Base-by-base conservation (phyloP, 2,797 vertebrate genomes). In the Euthynnus affinis region DNA sequence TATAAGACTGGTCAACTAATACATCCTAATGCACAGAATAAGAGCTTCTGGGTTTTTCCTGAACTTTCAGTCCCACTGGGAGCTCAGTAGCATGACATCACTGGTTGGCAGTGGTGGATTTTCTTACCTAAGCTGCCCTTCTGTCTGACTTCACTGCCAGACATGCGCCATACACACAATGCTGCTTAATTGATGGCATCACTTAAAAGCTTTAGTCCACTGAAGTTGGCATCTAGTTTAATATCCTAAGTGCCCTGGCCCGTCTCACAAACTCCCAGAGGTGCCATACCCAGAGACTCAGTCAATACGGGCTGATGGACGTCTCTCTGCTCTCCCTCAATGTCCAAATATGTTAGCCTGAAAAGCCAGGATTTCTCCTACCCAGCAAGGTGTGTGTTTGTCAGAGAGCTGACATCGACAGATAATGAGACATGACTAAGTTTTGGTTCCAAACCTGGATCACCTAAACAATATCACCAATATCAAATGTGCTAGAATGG, bases 141-240 rank as follows among this genome's bases (percentile, higher is more conserved):
- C 66, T 67, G 76, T 69, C 86, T 78, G 84, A 75, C 70, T 79
- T 49, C 40, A 37, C 67, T 88, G 83, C 87, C 91, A 88, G 87
- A 87, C 76, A 70, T 77, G 76, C 71, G 71, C 84, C 78, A 78
- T 77, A 59, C 81, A 83, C 88, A 90, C 87, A 88, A 78, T 80
- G 78, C 84, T 66, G 80, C 86, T 88, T 89, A 90, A 90, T 89
- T 88, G 87, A 89, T 81, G 81, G 76, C 78, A 87, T 84, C 78
- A 82, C 79, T 73, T 89, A 88, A 91, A 91, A 89, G 82, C 85
- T 78, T 83, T 81, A 75, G 74, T 80, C 87, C 64, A 80, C 78
- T 90, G 79, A 85, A 86, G 87, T 83, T 90, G 82, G 85, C 88
- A 87, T 88, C 82, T 76, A 61, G 71, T 90, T 89, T 88, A 91